Evolutionary conservation across 1,140 invertebrate genomes (phyloP), one percentile per base, ranked within the genome.

Genomic region (Drosophila pandora): DNA sequence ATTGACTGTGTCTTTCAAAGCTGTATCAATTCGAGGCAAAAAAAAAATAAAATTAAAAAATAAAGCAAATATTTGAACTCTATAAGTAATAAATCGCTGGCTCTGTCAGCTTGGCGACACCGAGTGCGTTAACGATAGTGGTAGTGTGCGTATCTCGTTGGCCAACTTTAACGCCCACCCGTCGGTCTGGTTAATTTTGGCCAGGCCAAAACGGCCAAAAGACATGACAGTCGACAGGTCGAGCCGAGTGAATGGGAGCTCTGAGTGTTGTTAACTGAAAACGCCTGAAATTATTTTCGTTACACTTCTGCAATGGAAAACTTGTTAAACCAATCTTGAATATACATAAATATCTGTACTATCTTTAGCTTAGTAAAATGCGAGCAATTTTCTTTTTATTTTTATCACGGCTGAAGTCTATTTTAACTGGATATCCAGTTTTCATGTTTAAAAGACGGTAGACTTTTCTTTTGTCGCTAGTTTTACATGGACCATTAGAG

Each of bases 111-210:
- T 57, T 34, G 53, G 53, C 67, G 75, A 77, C 67, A 65, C 56
- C 52, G 61, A 56, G 34, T 56, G 63, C 30, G 25, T 65, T 64
- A 57, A 34, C 58, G 41, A 21, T 64, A 57, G 53, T 62, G 59
- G 22, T 30, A 63, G 54, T 59, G 60, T 70, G 69, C 72, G 71
- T 74, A 74, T 74, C 71, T 58, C 32, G 71, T 65, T 62, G 61
- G 62, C 72, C 72, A 64, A 73, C 41, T 59, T 60, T 22, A 52
- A 73, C 76, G 76, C 76, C 76, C 76, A 79, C 76, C 76, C 75
- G 61, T 54, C 12, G 67, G 52, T 23, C 52, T 39, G 53, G 41
- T 48, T 25, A n/a, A 39, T 37, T 48, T 56, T 23, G 63, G 50
- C 32, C 65, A 10, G 61, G n/a, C 64, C 34, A 22, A 22, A 21